These are phyloP conservation scores for Anhinga anhinga DNA, from an alignment of 2,113 vertebrate species.

Conservation along the genomic window DNA sequence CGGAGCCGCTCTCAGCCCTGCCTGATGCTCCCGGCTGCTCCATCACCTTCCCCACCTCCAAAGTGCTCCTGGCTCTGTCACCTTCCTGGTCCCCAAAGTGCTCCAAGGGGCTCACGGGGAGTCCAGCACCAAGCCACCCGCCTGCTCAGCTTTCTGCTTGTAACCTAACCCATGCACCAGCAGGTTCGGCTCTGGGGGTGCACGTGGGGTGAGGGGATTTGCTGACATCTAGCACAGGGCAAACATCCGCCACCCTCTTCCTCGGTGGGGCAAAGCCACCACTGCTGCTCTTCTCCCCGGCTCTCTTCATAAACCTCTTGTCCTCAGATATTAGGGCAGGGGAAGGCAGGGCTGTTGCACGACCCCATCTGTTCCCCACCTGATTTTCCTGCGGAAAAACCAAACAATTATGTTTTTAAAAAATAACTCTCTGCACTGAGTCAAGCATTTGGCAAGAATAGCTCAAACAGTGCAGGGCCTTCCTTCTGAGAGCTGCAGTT, in stretches of 20 bases:
- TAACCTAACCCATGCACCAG: fast-evolving
- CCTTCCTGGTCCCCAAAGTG: neutral
- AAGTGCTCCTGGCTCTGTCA: neutral
- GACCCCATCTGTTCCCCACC: neutral
- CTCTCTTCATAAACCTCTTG: neutral
- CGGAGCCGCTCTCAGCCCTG: neutral
- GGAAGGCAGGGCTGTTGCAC: neutral
- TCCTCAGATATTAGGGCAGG: neutral
- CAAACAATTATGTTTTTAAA: neutral
- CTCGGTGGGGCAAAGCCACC: neutral
- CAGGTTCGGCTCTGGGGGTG: neutral
- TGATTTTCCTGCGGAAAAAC: fast-evolving
- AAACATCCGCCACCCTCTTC: neutral
- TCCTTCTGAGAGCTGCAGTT: neutral
- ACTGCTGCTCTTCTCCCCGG: neutral
- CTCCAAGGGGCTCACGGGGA: fast-evolving
- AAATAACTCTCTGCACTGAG: neutral
- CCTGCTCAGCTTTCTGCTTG: neutral
- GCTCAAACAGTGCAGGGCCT: neutral
- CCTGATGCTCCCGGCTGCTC: neutral
- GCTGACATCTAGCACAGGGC: neutral
- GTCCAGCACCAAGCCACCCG: fast-evolving
- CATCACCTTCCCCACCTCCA: neutral
- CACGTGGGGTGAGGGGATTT: fast-evolving
- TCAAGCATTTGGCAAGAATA: fast-evolving